A percentile compares a stretch with the other conserved stretches of the same genome.
Evolutionary conservation across 2,113 vertebrate species (phyloP).

Genomic region (Silurus asotus): DNA sequence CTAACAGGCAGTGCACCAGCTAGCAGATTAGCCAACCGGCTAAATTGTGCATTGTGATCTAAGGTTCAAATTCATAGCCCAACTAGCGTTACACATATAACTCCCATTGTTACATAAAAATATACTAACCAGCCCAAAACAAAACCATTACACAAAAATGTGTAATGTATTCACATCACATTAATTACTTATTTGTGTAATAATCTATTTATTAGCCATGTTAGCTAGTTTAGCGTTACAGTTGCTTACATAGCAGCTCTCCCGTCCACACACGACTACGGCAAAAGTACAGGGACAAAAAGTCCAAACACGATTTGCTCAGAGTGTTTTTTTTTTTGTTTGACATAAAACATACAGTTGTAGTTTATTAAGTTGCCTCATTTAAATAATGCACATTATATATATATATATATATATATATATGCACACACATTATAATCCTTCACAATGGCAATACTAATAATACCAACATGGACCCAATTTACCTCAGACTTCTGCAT

Average conservation of each 20-base stretch:
- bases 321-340: too few species aligned
- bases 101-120: not conserved
- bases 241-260: slow-evolving; percentile 67
- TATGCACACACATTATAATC: too few species aligned
- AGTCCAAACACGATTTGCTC: not conserved
- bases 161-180: not conserved
- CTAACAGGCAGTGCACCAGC: not conserved
- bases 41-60: slow-evolving; percentile 22
- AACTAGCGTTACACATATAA: not conserved
- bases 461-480: too few species aligned
- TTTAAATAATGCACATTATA: not conserved
- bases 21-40: not conserved
- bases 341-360: too few species aligned
- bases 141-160: not conserved
- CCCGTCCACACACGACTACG: slow-evolving; percentile 58
- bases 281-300: slow-evolving; percentile 48
- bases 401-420: too few species aligned
- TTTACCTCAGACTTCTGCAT: too few species aligned
- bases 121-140: not conserved
- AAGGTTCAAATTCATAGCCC: not conserved
- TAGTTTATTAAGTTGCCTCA: not conserved
- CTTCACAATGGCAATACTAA: too few species aligned
- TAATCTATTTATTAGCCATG: slow-evolving; percentile 5
- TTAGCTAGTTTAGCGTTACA: slow-evolving; percentile 44
- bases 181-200: not conserved